These are phyloP conservation scores for Siniperca chuatsi DNA, from an alignment of 2,113 vertebrate species.

Conservation along the genomic window DNA sequence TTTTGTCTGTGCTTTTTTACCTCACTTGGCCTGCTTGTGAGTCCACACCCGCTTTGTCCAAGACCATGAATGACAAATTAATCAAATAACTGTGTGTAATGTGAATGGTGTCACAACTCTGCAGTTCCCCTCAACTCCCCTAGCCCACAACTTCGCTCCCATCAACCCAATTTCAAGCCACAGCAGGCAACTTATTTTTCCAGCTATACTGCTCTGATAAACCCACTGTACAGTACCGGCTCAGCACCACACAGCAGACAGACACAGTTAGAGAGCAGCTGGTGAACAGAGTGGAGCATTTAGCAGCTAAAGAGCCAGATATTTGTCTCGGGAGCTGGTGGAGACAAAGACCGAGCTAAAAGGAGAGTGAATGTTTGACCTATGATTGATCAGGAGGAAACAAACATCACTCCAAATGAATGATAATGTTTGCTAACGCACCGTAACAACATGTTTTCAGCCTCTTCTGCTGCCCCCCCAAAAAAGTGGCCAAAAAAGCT, in stretches of 20 bases:
- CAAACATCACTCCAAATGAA: not conserved
- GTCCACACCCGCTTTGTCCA: not conserved
- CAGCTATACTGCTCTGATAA: not conserved
- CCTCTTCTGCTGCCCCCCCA: not conserved
- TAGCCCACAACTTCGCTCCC: too few species aligned
- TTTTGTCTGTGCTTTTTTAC: not conserved
- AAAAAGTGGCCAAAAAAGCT: not conserved
- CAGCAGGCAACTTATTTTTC: not conserved
- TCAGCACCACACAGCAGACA: too few species aligned
- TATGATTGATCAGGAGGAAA: too few species aligned
- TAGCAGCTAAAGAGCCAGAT: not conserved
- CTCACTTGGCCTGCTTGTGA: not conserved
- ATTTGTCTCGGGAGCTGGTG: not conserved
- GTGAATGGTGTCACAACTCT: not conserved
- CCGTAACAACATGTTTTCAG: not conserved
- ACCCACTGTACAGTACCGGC: not conserved
- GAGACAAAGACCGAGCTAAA: not conserved
- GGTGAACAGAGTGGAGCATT: not conserved
- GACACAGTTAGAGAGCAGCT: too few species aligned
- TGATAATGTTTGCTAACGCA: not conserved
- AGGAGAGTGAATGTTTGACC: not conserved
- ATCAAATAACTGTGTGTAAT: not conserved
- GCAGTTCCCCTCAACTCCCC: not conserved
- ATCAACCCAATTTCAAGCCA: too few species aligned
- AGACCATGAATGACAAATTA: not conserved